Conservation (phyloP, 2,797 vertebrate species). For the Hoplostethus mediterraneus region DNA sequence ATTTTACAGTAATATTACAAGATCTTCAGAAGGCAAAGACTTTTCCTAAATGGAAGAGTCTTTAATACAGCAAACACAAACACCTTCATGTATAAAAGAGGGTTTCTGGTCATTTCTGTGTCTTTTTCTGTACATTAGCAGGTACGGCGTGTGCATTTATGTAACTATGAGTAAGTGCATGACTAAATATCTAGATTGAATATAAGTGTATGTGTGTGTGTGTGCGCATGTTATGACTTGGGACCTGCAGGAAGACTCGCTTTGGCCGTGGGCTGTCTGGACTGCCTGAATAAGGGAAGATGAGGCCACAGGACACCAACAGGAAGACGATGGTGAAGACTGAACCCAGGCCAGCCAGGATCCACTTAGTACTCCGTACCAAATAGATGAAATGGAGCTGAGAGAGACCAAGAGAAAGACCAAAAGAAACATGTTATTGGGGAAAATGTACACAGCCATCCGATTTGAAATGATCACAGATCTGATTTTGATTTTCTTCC, state of each 20-base stretch:
- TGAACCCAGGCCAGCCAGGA: slow-evolving; percentile 84
- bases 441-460: too few species aligned
- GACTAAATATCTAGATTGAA: background rate
- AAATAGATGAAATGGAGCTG: slow-evolving; percentile 97
- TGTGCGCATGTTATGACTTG: slow-evolving; percentile 27
- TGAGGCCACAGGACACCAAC: slow-evolving; percentile 90
- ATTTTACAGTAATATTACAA: too few species aligned
- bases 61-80: too few species aligned
- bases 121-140: too few species aligned
- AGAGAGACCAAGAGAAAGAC: slow-evolving; percentile 43
- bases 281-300: slow-evolving; percentile 93
- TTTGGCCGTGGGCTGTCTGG: slow-evolving; percentile 91
- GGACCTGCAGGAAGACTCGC: slow-evolving; percentile 94
- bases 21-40: too few species aligned
- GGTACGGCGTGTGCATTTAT: background rate
- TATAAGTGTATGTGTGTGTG: background rate
- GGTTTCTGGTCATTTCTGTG: too few species aligned
- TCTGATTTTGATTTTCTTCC: background rate
- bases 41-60: too few species aligned
- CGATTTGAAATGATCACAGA: too few species aligned
- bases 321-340: slow-evolving; percentile 86
- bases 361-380: slow-evolving; percentile 88
- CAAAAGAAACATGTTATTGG: too few species aligned
- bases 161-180: background rate
- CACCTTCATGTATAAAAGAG: too few species aligned